phyloP scores from a whole-genome alignment of 2,113 vertebrate genomes.

The Eurypyga helias region DNA sequence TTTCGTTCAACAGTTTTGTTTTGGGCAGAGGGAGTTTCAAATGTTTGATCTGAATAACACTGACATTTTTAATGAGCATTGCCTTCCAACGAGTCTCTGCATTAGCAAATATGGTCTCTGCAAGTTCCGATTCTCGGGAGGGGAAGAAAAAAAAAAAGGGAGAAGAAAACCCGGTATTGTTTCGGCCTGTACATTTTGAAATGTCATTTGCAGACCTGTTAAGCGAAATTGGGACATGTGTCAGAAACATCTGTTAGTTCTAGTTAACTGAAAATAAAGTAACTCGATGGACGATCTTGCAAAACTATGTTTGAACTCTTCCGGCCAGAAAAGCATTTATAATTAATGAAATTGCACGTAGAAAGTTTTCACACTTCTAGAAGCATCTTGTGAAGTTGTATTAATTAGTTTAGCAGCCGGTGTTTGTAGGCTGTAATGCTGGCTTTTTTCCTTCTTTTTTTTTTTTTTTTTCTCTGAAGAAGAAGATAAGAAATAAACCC shows the following conservation, averaged over 20 bases:
- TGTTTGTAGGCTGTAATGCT: constrained; percentile 32
- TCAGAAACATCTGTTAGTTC: constrained; percentile 76
- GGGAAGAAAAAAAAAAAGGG: fast-evolving
- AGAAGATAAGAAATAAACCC: constrained; percentile 63
- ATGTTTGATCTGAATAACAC: constrained; percentile 63
- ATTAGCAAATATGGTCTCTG: background rate
- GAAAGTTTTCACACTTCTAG: constrained; percentile 75
- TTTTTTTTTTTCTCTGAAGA: background rate
- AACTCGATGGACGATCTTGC: constrained; percentile 19
- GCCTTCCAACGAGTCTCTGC: constrained; percentile 8
- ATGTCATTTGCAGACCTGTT: constrained; percentile 74
- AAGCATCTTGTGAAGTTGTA: constrained; percentile 70
- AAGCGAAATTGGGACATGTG: constrained; percentile 71
- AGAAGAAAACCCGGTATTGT: background rate
- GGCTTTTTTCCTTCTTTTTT: background rate
- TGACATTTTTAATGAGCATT: constrained; percentile 57
- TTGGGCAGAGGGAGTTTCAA: constrained; percentile 54
- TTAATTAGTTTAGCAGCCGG: constrained; percentile 75
- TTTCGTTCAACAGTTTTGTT: constrained; percentile 58
- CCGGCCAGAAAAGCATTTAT: constrained; percentile 68
- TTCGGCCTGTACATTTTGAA: constrained; percentile 68
- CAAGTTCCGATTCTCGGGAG: background rate
- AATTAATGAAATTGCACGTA: constrained; percentile 72
- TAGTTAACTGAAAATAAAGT: constrained; percentile 70
- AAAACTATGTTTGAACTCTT: constrained; percentile 64